phyloP scores from a whole-genome alignment of 1,140 invertebrate species.

The Macrotrachela quadricornifera region DNA sequence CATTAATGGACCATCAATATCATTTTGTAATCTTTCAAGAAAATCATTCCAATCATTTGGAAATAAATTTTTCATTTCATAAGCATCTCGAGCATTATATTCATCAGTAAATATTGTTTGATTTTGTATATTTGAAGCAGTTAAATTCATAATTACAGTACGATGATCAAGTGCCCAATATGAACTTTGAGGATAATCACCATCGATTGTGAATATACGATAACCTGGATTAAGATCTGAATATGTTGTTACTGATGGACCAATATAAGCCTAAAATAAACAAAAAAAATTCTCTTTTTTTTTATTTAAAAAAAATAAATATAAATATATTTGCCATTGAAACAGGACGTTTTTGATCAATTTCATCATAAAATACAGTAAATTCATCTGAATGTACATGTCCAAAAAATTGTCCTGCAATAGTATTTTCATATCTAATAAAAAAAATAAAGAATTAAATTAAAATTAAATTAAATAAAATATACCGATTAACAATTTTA shows the following conservation, averaged over 20 bases:
- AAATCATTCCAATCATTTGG: conserved; percentile 5
- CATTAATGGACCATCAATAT: not conserved
- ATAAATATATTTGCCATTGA: not conserved
- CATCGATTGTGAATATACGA: conserved; percentile 5
- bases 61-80: not conserved
- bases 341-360: conserved; percentile 1
- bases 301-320: conserved; percentile 14
- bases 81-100: conserved; percentile 5
- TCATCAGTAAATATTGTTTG: not conserved
- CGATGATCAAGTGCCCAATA: conserved; percentile 4
- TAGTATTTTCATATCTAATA: conserved; percentile 25
- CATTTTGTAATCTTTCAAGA: not conserved
- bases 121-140: not conserved
- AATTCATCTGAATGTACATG: conserved; percentile 32
- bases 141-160: conserved; percentile 6
- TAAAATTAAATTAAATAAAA: too few species aligned
- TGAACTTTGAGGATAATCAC: not conserved
- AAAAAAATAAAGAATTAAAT: too few species aligned
- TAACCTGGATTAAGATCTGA: conserved; percentile 6
- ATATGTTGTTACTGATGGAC: conserved; percentile 74
- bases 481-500: conserved; percentile 14
- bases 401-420: conserved; percentile 34
- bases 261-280: conserved; percentile 46
- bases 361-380: conserved; percentile 31
- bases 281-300: conserved; percentile 46